A percentile compares a stretch with the other conserved stretches of the same genome.
Evolutionary conservation across 2,797 vertebrate species (phyloP).

Genomic region (Chelmon rostratus): DNA sequence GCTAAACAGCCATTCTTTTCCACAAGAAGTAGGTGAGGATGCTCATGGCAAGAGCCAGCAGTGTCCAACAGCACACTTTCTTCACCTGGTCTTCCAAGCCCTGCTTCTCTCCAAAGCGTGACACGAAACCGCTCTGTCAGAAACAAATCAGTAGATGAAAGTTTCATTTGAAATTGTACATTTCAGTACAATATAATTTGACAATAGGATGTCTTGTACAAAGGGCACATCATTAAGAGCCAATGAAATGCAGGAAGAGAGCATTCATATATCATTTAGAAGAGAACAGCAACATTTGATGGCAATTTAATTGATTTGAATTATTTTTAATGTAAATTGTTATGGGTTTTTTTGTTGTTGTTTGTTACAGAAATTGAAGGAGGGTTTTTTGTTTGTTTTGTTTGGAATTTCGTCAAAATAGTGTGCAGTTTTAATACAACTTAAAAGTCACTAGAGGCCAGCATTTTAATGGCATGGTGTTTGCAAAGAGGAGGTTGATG

Average conservation of each 20-base stretch:
- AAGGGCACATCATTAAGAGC: background rate
- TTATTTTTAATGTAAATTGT: no score
- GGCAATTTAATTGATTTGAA: no score
- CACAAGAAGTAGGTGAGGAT: conserved; percentile 74
- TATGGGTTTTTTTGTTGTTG: no score
- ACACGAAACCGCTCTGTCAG: conserved; percentile 79
- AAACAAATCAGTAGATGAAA: background rate
- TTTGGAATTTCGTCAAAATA: no score
- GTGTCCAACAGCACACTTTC: conserved; percentile 78
- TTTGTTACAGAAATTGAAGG: no score
- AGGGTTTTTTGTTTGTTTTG: no score
- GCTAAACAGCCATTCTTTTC: conserved; percentile 67
- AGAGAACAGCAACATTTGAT: background rate
- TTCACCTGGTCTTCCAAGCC: conserved; percentile 79
- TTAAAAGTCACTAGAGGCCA: no score
- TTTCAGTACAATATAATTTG: background rate
- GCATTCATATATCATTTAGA: background rate
- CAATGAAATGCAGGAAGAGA: no score
- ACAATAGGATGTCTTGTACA: background rate
- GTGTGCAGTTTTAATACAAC: no score
- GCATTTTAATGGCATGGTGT: no score
- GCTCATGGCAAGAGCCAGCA: conserved; percentile 70
- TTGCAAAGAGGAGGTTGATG: no score
- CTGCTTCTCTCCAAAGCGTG: conserved; percentile 80
- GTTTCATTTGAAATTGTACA: background rate